A percentile compares a stretch with the other conserved stretches of the same genome.
Evolutionary conservation across 2,888 invertebrate genomes (phyloP).

Genomic region (Napeogenes inachia): DNA sequence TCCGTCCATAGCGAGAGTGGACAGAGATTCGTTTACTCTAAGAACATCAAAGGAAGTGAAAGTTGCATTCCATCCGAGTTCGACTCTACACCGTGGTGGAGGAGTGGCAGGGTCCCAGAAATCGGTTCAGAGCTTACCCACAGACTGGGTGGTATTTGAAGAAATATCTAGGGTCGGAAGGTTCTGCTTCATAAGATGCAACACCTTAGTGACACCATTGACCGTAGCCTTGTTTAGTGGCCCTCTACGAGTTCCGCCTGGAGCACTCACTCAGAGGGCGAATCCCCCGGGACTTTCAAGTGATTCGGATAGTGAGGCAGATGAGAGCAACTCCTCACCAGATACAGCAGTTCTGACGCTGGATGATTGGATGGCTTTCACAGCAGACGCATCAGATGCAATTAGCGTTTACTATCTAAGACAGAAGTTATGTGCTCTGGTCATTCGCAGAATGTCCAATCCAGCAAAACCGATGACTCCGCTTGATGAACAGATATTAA

Average conservation of each 20-base stretch:
- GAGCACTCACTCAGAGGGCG: slow-evolving; percentile 63
- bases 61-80: slow-evolving; percentile 78
- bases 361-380: slow-evolving; percentile 86
- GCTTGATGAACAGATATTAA: slow-evolving; percentile 82
- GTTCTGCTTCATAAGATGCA: slow-evolving; percentile 85
- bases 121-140: slow-evolving; percentile 74
- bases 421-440: slow-evolving; percentile 84
- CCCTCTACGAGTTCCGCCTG: slow-evolving; percentile 78
- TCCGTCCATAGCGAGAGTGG: slow-evolving; percentile 89
- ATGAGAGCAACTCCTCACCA: slow-evolving; percentile 55
- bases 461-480: slow-evolving; percentile 76
- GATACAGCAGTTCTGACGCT: slow-evolving; percentile 75
- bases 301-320: slow-evolving; percentile 69
- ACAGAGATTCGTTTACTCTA: slow-evolving; percentile 79
- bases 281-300: slow-evolving; percentile 68
- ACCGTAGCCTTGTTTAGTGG: slow-evolving; percentile 89
- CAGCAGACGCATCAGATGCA: slow-evolving; percentile 81
- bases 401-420: slow-evolving; percentile 81
- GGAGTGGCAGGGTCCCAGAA: slow-evolving; percentile 53
- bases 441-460: slow-evolving; percentile 79
- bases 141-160: slow-evolving; percentile 92
- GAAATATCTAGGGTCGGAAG: slow-evolving; percentile 86
- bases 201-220: slow-evolving; percentile 88
- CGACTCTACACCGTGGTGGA: slow-evolving; percentile 79
- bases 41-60: slow-evolving; percentile 79